Conservation (phyloP, 2,888 invertebrate genomes). For the Papilio elwesi region DNA sequence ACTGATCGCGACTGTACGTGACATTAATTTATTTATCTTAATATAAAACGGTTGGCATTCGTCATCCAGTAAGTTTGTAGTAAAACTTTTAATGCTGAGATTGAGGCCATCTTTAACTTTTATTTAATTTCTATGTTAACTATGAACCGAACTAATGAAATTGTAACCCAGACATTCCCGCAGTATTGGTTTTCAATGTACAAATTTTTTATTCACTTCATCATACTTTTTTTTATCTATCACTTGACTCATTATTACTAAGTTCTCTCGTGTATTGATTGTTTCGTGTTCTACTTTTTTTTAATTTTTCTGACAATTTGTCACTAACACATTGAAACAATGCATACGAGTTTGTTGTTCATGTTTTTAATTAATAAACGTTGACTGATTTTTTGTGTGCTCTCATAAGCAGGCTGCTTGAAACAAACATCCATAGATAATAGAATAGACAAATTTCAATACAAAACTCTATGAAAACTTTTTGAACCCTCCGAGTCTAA, state of each 20-base stretch:
- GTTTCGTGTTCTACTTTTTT: constrained; percentile 39
- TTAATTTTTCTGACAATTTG: constrained; percentile 16
- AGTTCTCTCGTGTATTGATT: constrained; percentile 44
- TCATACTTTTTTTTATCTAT: constrained; percentile 36
- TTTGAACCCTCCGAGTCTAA: too few species aligned
- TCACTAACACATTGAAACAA: constrained; percentile 20
- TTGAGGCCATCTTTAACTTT: constrained; percentile 62
- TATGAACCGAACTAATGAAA: constrained; percentile 45
- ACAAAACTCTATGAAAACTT: too few species aligned
- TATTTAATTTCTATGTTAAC: constrained; percentile 44
- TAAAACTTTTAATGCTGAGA: constrained; percentile 75
- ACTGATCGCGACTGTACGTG: constrained; percentile 6
- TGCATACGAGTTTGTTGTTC: constrained; percentile 24
- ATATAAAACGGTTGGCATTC: constrained; percentile 47
- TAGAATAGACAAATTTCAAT: too few species aligned
- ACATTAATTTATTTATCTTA: constrained; percentile 38
- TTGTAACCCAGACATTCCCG: constrained; percentile 69
- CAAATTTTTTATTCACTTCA: constrained; percentile 45
- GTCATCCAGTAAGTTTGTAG: constrained; percentile 79
- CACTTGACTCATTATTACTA: constrained; percentile 42
- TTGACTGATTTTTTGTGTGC: constrained; percentile 39
- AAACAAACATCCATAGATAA: background rate
- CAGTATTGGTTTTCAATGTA: constrained; percentile 67
- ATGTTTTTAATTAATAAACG: constrained; percentile 9
- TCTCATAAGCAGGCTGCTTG: background rate